Conservation (phyloP, 2,888 invertebrate species). For the Lepidonotus clava region DNA sequence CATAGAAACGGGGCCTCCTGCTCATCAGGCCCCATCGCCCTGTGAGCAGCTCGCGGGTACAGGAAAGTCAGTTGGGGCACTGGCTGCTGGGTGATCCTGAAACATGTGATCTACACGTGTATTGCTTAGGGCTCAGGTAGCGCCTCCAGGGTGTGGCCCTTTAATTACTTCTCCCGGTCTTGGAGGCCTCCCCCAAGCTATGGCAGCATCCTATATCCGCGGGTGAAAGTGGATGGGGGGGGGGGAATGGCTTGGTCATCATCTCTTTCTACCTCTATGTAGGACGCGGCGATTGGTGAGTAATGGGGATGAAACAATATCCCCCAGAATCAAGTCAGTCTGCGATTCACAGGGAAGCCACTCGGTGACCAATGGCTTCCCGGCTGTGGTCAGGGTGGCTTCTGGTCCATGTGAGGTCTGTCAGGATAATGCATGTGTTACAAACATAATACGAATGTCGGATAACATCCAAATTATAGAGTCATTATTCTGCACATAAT, state of each 20-base stretch:
- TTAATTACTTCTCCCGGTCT: background rate
- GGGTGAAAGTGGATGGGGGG: too few relatives aligned
- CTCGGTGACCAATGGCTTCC: background rate
- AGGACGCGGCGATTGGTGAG: too few relatives aligned
- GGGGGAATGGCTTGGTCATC: too few relatives aligned
- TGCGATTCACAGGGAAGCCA: constrained; percentile 10
- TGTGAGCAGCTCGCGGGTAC: background rate
- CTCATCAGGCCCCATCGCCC: background rate
- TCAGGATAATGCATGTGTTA: background rate
- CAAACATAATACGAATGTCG: too few relatives aligned
- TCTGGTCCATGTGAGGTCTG: background rate
- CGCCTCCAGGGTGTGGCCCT: background rate
- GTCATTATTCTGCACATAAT: too few relatives aligned
- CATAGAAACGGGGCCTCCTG: constrained; percentile 16
- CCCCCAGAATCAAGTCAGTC: background rate
- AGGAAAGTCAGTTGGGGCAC: background rate
- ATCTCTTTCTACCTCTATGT: too few relatives aligned
- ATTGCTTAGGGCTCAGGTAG: background rate
- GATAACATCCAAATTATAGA: too few relatives aligned
- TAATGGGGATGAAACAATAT: too few relatives aligned
- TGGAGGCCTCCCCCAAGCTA: background rate
- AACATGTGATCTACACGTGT: background rate
- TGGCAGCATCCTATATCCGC: too few relatives aligned
- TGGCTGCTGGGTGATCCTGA: background rate
- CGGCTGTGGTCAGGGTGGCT: background rate